A percentile compares a stretch with the other conserved stretches of the same genome.
Conservation (phyloP, 2,797 vertebrate species). For the Hydrolagus colliei region DNA sequence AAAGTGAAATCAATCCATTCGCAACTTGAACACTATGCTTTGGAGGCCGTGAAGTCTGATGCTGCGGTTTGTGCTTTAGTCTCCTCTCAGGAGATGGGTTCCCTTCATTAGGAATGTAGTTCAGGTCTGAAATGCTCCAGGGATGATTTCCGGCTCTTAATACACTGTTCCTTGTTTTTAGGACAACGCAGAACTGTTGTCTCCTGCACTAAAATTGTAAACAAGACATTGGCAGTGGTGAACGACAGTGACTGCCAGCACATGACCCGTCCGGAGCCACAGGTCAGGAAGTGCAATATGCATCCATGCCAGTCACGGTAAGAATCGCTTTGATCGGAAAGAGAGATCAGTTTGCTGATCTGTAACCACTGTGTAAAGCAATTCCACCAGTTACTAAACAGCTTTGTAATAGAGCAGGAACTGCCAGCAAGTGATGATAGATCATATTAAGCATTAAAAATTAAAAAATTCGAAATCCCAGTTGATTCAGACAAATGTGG, state of each 20-base stretch:
- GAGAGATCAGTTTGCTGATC: background rate
- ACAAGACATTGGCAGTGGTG: constrained; percentile 76
- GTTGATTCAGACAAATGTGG: no score
- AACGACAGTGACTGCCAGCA: constrained; percentile 76
- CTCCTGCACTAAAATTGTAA: constrained; percentile 78
- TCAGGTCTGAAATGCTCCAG: no score
- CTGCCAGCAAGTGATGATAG: background rate
- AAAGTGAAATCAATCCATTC: background rate
- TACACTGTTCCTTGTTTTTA: constrained; percentile 40
- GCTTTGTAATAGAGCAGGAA: background rate
- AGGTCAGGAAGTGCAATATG: constrained; percentile 78
- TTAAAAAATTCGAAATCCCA: no score
- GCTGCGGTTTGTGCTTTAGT: background rate
- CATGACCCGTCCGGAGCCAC: constrained; percentile 69
- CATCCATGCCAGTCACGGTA: constrained; percentile 86
- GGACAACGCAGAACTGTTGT: constrained; percentile 82
- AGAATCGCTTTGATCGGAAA: constrained; percentile 36
- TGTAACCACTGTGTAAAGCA: background rate
- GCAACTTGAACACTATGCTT: background rate
- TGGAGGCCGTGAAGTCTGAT: no score
- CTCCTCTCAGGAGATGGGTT: background rate
- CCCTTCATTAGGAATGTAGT: background rate
- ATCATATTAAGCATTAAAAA: no score
- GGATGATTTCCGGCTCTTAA: background rate
- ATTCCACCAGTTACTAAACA: background rate